Conservation (phyloP, 1,140 invertebrate species). For the Mizuhopecten yessoensis region DNA sequence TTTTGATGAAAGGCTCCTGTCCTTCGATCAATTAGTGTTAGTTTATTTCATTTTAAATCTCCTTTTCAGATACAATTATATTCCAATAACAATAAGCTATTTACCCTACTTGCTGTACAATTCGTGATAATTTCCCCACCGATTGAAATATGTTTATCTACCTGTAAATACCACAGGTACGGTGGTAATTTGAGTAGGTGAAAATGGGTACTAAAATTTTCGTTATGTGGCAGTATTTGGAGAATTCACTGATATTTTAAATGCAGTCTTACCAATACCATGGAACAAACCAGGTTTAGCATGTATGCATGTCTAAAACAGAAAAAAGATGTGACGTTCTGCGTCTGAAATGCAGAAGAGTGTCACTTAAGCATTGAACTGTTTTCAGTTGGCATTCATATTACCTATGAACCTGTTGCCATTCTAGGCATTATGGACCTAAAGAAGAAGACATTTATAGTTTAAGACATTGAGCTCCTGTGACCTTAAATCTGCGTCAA, state of each 20-base stretch:
- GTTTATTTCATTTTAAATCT: background rate
- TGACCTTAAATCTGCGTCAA: no score
- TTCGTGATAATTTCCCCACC: background rate
- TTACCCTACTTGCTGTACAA: background rate
- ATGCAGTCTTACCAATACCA: no score
- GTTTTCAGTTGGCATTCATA: no score
- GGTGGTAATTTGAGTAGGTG: background rate
- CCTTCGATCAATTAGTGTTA: background rate
- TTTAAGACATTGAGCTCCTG: no score
- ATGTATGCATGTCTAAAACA: no score
- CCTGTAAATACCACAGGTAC: background rate
- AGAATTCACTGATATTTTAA: background rate
- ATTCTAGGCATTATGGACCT: no score
- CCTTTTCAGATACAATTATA: background rate
- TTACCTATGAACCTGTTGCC: no score
- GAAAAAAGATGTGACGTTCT: no score
- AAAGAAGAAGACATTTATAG: no score
- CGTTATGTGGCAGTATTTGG: background rate
- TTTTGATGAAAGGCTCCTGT: background rate
- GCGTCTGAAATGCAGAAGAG: no score
- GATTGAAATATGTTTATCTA: background rate
- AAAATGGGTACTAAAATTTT: background rate
- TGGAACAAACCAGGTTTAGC: no score
- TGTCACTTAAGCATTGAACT: no score
- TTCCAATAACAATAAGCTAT: conserved; percentile 6